phyloP scores from a whole-genome alignment of 2,888 invertebrate species.

The Ceriagrion tenellum region DNA sequence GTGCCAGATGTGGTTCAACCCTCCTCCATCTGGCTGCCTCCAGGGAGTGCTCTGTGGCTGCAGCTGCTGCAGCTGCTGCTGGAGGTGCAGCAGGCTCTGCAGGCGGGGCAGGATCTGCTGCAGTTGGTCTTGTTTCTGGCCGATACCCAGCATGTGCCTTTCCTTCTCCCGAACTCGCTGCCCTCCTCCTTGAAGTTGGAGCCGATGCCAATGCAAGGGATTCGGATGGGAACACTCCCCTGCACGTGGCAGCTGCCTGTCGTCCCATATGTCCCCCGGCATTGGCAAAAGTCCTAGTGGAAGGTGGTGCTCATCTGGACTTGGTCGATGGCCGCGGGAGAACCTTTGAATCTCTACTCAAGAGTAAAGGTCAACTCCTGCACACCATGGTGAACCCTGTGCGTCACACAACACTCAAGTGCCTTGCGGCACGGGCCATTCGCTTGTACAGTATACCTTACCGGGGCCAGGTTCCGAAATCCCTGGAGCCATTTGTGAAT shows the following conservation, averaged over 20 bases:
- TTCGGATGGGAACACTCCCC: constrained; percentile 91
- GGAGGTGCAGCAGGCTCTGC: constrained; percentile 42
- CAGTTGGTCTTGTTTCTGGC: constrained; percentile 75
- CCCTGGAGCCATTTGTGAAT: constrained; percentile 77
- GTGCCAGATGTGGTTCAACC: constrained; percentile 80
- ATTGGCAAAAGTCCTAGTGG: constrained; percentile 86
- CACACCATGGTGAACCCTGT: constrained; percentile 87
- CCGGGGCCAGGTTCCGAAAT: constrained; percentile 76
- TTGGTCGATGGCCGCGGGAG: constrained; percentile 88
- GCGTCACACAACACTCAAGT: constrained; percentile 89
- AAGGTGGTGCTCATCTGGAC: constrained; percentile 92
- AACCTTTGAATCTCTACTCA: constrained; percentile 84
- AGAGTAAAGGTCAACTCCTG: constrained; percentile 79
- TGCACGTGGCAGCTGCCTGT: constrained; percentile 90
- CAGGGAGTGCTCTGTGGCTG: constrained; percentile 84
- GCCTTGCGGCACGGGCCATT: constrained; percentile 91
- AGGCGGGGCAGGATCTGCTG: constrained; percentile 42
- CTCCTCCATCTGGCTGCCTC: constrained; percentile 92
- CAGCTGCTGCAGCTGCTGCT: constrained; percentile 47
- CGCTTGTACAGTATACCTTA: constrained; percentile 77
- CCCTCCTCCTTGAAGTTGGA: constrained; percentile 89
- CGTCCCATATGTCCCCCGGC: constrained; percentile 84
- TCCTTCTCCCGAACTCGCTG: constrained; percentile 85
- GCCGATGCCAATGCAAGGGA: constrained; percentile 90
- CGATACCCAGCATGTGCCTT: constrained; percentile 86